Base-by-base conservation (phyloP, 1,140 invertebrate species). In the Dendroctonus ponderosae region DNA sequence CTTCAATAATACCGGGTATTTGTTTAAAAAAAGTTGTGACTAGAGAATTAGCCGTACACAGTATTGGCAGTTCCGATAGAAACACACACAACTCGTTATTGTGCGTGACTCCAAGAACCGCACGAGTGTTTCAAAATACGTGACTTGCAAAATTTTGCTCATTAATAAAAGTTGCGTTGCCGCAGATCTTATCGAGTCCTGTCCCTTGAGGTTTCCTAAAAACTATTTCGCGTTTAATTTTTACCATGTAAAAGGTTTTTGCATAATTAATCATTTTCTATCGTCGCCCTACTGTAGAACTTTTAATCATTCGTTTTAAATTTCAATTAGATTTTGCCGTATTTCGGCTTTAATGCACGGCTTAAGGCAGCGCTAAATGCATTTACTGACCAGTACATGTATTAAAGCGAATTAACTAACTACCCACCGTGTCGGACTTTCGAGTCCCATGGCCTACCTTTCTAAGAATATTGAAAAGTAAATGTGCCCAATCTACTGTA, bases 101-200 rank as follows among this genome's bases (percentile, higher is more conserved):
- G 50, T 63, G 62, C 62, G 62, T 63, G 62, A 63, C 62, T 53
- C 26, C 44, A 15, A 60, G 8, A 37, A 38, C 62, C 38, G 49
- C 48, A 62, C 60, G 60, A 53, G 48, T 51, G 41, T 53, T 62
- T 62, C 60, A 62, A 63, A 63, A 53, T 63, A 63, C 62, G 41
- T 63, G 62, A 63, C 62, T 63, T 53, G 62, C 62, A 15, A 63
- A 63, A 63, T 53, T 63, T 63, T 46, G 39, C 50, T 56, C 62
- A 63, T 63, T 63, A 63, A 63, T 63, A 63, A 63, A 63, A 54
- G 41, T 53, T 54, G 50, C 62, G 42, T 52, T 53, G 50, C 48
- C 37, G 52, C 48, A 3, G 62, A 63, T 63, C 50, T 63, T 63
- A 63, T 63, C 62, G 51, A 54, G 8, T 26, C n/a, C 37, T 62